A percentile compares a stretch with the other conserved stretches of the same genome.
These are phyloP conservation scores for Falcaria lacertinaria DNA, from an alignment of 2,888 invertebrate genomes.

Conservation along the genomic window DNA sequence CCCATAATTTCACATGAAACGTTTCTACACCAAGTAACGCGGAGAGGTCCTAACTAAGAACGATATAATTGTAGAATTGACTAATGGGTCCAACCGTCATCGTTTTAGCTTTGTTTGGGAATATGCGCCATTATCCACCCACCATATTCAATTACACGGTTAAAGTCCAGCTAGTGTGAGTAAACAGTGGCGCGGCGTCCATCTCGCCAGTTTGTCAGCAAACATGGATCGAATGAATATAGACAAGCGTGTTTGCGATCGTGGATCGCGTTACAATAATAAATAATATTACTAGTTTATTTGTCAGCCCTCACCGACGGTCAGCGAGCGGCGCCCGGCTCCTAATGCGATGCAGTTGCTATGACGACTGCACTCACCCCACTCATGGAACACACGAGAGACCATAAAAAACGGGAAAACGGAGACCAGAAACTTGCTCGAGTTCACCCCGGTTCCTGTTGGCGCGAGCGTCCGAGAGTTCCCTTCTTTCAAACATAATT, in stretches of 20 bases:
- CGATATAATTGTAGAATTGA: not conserved
- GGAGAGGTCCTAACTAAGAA: not conserved
- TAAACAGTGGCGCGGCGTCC: conserved; percentile 65
- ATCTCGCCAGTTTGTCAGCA: conserved; percentile 70
- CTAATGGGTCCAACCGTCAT: not conserved
- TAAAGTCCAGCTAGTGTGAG: conserved; percentile 41
- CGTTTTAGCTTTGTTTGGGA: not conserved
- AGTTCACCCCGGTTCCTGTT: conserved; percentile 74
- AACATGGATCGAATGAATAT: conserved; percentile 74
- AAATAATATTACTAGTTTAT: conserved; percentile 55
- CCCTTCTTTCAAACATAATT: conserved; percentile 81
- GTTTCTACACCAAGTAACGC: not conserved
- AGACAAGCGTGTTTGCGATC: conserved; percentile 65
- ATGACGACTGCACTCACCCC: conserved; percentile 71
- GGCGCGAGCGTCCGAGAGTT: conserved; percentile 74
- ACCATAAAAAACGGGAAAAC: conserved; percentile 69
- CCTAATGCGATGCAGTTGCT: conserved; percentile 71
- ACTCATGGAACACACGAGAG: conserved; percentile 55
- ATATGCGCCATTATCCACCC: conserved; percentile 16
- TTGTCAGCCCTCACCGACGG: conserved; percentile 40
- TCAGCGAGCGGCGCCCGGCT: conserved; percentile 32
- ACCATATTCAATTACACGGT: conserved; percentile 58
- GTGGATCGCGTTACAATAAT: conserved; percentile 70
- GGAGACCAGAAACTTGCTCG: conserved; percentile 67
- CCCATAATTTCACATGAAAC: not conserved